phyloP scores from a whole-genome alignment of 2,888 invertebrate genomes.

The Thera obeliscata region DNA sequence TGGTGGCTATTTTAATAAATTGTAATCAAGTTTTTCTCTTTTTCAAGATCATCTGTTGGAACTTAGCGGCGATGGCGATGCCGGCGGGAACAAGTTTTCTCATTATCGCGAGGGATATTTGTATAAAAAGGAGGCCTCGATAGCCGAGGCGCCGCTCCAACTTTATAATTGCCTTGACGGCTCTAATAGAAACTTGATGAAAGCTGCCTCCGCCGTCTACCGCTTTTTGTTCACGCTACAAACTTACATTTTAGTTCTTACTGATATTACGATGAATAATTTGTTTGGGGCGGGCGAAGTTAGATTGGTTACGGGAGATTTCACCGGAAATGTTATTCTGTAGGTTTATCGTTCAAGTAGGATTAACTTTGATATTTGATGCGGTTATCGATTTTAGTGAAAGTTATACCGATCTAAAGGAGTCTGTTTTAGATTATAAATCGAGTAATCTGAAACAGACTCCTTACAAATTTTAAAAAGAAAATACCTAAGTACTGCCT shows the following conservation, averaged over 20 bases:
- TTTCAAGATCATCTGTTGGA: slow-evolving; percentile 73
- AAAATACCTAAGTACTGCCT: too few relatives aligned
- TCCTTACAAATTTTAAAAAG: too few relatives aligned
- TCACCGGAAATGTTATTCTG: slow-evolving; percentile 31
- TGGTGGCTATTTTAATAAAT: slow-evolving; percentile 54
- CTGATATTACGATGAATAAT: slow-evolving; percentile 51
- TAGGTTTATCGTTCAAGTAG: slow-evolving; percentile 19
- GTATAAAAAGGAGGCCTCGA: slow-evolving; percentile 73
- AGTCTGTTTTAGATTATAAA: background rate
- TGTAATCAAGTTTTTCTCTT: slow-evolving; percentile 59
- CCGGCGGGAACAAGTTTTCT: slow-evolving; percentile 74
- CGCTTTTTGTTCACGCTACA: slow-evolving; percentile 69
- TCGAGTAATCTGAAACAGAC: too few relatives aligned
- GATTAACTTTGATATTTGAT: slow-evolving; percentile 22
- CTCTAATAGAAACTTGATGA: slow-evolving; percentile 80
- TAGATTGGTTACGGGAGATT: slow-evolving; percentile 43
- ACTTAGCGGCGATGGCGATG: slow-evolving; percentile 56
- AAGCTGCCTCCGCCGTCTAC: slow-evolving; percentile 70
- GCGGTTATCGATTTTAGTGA: slow-evolving; percentile 1
- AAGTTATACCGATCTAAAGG: background rate
- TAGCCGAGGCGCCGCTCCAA: slow-evolving; percentile 58
- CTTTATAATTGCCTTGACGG: slow-evolving; percentile 82
- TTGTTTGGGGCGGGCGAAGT: slow-evolving; percentile 49
- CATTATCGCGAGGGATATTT: slow-evolving; percentile 78
- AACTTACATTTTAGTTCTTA: slow-evolving; percentile 72